Percentiles rank a stretch among this genome's conserved stretches.
These are phyloP conservation scores for Aphyosemion australe DNA, from an alignment of 2,113 vertebrate species.

Conservation along the genomic window DNA sequence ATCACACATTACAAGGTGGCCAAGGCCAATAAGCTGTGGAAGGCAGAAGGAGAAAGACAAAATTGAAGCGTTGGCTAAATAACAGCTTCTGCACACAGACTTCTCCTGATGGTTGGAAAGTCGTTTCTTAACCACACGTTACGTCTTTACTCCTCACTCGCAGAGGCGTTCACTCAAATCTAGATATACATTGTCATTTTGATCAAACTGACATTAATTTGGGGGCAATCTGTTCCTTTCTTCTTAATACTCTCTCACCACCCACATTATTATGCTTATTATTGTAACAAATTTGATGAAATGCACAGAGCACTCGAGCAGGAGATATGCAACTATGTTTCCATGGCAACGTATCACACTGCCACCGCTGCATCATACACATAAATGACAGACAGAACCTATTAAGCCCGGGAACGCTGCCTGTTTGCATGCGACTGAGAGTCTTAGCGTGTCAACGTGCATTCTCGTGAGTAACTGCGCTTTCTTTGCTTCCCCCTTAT, in stretches of 20 bases:
- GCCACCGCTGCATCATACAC: conserved; percentile 64
- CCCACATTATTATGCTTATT: conserved; percentile 62
- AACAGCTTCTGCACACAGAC: conserved; percentile 46
- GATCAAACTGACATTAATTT: conserved; percentile 48
- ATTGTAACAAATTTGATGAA: conserved; percentile 56
- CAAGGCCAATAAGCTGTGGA: conserved; percentile 74
- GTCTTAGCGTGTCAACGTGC: conserved; percentile 30
- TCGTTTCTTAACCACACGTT: conserved; percentile 15
- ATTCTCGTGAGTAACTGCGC: conserved; percentile 4
- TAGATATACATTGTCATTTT: conserved; percentile 38
- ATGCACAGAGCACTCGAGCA: conserved; percentile 44
- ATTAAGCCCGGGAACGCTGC: conserved; percentile 62
- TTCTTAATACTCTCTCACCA: conserved; percentile 40
- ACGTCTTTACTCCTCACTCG: conserved; percentile 32
- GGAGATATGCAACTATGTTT: conserved; percentile 65
- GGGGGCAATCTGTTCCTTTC: conserved; percentile 46
- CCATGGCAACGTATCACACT: conserved; percentile 71
- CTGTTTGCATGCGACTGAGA: conserved; percentile 52
- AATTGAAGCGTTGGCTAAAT: conserved; percentile 61
- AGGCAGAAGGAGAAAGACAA: conserved; percentile 57
- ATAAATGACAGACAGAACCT: conserved; percentile 71
- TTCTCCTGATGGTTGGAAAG: conserved; percentile 30
- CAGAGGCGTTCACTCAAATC: conserved; percentile 45
- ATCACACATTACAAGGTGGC: conserved; percentile 76
- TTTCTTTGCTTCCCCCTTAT: conserved; percentile 15